These are phyloP conservation scores for Petrocephalus zakoni DNA, from an alignment of 2,113 vertebrate genomes.

Conservation along the genomic window DNA sequence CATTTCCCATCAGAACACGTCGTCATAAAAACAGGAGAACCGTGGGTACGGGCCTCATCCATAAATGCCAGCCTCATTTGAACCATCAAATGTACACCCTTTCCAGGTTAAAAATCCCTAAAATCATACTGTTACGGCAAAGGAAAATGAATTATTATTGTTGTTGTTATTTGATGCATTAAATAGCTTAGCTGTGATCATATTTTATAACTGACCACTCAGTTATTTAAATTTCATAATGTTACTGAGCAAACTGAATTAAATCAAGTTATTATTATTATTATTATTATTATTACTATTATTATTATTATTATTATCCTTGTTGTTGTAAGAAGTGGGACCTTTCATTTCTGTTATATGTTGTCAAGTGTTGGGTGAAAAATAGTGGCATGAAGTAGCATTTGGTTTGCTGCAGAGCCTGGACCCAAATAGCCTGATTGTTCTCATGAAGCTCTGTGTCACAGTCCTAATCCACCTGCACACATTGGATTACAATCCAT, in stretches of 20 bases:
- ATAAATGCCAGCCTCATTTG: background rate
- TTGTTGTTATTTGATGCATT: background rate
- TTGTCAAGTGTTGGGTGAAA: background rate
- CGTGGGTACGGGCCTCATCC: background rate
- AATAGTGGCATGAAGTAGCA: background rate
- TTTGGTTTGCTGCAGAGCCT: background rate
- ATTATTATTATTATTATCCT: background rate
- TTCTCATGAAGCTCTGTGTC: background rate
- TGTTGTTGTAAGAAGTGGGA: background rate
- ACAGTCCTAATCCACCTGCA: constrained; percentile 23
- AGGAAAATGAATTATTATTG: background rate
- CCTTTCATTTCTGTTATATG: background rate
- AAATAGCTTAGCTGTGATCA: background rate
- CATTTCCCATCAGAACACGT: background rate
- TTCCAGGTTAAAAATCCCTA: background rate
- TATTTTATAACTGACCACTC: background rate
- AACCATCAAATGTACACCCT: background rate
- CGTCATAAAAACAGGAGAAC: background rate
- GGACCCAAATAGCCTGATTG: background rate
- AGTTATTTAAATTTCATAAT: background rate
- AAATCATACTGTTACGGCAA: too few relatives aligned
- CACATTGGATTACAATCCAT: constrained; percentile 27
- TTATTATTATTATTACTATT: background rate
- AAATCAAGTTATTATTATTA: background rate
- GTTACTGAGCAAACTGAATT: background rate